Conservation (phyloP, 2,113 vertebrate species). For the Apodemus sylvaticus region DNA sequence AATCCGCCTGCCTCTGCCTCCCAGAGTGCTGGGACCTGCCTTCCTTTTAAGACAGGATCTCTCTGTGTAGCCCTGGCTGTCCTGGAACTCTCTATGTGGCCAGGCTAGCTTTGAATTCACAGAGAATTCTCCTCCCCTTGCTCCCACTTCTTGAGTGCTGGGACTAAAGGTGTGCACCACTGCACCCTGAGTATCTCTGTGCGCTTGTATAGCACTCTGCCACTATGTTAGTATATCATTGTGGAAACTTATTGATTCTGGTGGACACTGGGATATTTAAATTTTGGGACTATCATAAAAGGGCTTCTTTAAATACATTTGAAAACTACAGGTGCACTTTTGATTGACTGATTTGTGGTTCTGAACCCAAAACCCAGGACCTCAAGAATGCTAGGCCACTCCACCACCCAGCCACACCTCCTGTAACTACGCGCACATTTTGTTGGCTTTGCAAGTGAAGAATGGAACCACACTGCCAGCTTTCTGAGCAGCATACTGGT, state of each 20-base stretch:
- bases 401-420: background rate
- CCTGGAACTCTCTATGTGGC: background rate
- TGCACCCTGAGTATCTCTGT: background rate
- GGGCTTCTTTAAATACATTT: conserved; percentile 8
- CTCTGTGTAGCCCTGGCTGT: too few species aligned
- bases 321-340: background rate
- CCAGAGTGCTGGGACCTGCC: too few species aligned
- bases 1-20: too few species aligned
- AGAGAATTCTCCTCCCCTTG: background rate
- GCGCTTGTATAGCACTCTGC: background rate
- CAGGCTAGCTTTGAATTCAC: background rate
- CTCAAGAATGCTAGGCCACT: background rate
- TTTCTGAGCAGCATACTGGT: background rate
- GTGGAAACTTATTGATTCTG: background rate
- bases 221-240: background rate
- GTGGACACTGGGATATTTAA: background rate
- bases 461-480: background rate
- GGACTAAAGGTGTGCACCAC: too few species aligned
- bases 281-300: background rate
- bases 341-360: too few species aligned
- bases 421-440: background rate
- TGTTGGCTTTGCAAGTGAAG: background rate
- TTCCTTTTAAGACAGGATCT: too few species aligned
- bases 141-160: background rate
- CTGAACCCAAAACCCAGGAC: background rate